phyloP scores from a whole-genome alignment of 1,140 invertebrate species.

The Bombus sibiricus region DNA sequence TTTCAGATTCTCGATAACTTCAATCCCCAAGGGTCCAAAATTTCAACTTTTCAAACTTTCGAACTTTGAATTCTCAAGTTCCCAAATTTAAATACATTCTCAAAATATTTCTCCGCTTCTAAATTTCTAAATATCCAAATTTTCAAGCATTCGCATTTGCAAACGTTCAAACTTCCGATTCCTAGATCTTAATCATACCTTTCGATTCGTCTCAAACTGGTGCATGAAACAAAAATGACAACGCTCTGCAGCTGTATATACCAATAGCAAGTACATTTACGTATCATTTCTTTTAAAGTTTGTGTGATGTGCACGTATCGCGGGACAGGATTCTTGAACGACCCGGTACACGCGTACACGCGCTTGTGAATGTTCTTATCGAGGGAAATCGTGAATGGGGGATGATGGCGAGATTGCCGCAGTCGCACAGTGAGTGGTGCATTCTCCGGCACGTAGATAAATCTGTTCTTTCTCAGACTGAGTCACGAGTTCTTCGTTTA shows the following conservation, averaged over 20 bases:
- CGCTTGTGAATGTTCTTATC: constrained; percentile 38
- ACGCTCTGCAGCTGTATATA: not conserved
- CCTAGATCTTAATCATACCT: too few species aligned
- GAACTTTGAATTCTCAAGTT: not conserved
- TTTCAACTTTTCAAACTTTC: not conserved
- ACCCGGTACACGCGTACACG: not conserved
- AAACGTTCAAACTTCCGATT: too few species aligned
- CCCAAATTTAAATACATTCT: not conserved
- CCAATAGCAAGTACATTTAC: not conserved
- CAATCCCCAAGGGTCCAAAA: not conserved
- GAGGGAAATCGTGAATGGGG: constrained; percentile 42
- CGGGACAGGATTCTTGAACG: not conserved
- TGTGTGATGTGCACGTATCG: not conserved
- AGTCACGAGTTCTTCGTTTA: constrained; percentile 40
- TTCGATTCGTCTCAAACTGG: too few species aligned
- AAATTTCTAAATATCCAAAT: not conserved
- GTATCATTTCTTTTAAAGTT: not conserved
- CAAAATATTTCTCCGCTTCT: not conserved
- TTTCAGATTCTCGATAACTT: not conserved
- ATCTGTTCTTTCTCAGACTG: constrained; percentile 45
- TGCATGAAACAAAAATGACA: too few species aligned
- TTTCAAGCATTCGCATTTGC: not conserved
- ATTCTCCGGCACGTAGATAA: constrained; percentile 40
- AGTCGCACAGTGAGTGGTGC: constrained; percentile 38
- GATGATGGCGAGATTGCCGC: constrained; percentile 40